These are phyloP conservation scores for Ophion slaviceki DNA, from an alignment of 2,888 invertebrate species.

Conservation along the genomic window DNA sequence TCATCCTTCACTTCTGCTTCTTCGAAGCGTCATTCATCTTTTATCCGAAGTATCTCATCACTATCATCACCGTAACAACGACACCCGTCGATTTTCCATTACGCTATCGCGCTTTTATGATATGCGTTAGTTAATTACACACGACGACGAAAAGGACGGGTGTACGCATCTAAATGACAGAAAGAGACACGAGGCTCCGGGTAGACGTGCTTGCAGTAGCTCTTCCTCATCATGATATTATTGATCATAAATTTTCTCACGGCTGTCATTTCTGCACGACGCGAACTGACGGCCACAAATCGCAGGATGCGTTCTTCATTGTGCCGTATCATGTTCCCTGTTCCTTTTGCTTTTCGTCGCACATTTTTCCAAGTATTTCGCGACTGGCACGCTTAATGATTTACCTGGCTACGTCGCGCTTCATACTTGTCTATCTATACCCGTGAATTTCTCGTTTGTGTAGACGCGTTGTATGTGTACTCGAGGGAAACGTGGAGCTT, in stretches of 20 bases:
- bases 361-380: constrained; percentile 44
- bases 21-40: constrained; percentile 14
- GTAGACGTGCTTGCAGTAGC: not conserved
- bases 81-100: not conserved
- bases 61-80: constrained; percentile 3
- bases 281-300: not conserved
- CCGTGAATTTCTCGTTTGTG: constrained; percentile 1
- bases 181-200: not conserved
- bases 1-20: not conserved
- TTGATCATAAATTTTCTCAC: constrained; percentile 41
- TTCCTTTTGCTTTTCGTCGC: constrained; percentile 25
- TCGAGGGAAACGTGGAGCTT: constrained; percentile 20
- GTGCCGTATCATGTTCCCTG: constrained; percentile 10
- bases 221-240: not conserved
- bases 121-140: constrained; percentile 3
- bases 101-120: not conserved
- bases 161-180: not conserved
- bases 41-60: not conserved
- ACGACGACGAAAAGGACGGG: not conserved
- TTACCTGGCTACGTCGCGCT: constrained; percentile 19
- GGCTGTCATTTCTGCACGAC: constrained; percentile 26
- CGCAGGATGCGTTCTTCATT: constrained; percentile 11
- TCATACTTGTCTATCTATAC: constrained; percentile 6
- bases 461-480: constrained; percentile 5
- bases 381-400: constrained; percentile 49